Conservation (phyloP, 2,113 vertebrate species). For the Pomatostomus ruficeps region DNA sequence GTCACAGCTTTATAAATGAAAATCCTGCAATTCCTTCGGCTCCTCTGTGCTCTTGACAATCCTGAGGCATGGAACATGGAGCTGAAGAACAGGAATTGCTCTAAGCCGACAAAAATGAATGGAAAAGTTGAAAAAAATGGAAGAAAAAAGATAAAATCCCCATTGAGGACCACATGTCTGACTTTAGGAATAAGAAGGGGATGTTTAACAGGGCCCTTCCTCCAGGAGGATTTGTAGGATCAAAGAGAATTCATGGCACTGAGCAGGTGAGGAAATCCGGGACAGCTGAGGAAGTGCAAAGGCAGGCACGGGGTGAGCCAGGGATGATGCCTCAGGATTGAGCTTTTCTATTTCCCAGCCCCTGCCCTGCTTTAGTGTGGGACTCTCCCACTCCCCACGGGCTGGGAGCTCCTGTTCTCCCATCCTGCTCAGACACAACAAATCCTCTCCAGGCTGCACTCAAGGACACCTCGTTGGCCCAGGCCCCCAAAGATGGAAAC, state of each 20-base stretch:
- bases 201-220: background rate
- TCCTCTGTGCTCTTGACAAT: background rate
- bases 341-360: too few species aligned
- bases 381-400: too few species aligned
- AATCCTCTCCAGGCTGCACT: too few species aligned
- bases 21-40: background rate
- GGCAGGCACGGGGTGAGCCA: accelerated
- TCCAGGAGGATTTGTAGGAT: background rate
- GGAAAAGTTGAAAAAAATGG: background rate
- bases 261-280: background rate
- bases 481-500: too few species aligned
- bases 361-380: too few species aligned
- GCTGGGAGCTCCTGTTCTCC: too few species aligned
- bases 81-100: background rate
- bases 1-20: background rate
- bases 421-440: too few species aligned
- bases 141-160: background rate
- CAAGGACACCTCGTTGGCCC: too few species aligned
- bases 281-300: background rate
- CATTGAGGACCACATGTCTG: background rate
- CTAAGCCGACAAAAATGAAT: background rate
- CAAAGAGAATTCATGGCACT: background rate
- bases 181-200: background rate
- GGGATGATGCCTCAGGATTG: too few species aligned
- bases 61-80: background rate